phyloP scores from a whole-genome alignment of 2,113 vertebrate genomes.

The Motacilla alba region DNA sequence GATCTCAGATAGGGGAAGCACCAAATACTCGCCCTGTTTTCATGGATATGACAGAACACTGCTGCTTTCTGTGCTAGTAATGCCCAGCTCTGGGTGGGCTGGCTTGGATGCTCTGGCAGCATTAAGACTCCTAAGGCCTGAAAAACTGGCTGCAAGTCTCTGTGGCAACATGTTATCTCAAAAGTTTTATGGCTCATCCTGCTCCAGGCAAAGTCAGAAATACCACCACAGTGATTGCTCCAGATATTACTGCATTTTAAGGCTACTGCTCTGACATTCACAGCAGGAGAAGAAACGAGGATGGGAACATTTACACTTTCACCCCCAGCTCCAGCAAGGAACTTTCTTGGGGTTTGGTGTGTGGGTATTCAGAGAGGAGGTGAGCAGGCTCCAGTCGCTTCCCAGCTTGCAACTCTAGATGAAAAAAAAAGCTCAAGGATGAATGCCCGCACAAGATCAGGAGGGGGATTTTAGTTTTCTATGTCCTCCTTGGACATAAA shows the following conservation, averaged over 20 bases:
- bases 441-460: neutral
- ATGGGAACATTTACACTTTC: neutral
- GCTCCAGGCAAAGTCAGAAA: conserved; percentile 10
- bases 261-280: neutral
- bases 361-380: neutral
- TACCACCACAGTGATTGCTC: neutral
- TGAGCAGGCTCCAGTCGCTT: neutral
- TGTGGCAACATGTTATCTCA: neutral
- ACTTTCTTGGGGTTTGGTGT: neutral
- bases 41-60: neutral
- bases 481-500: neutral
- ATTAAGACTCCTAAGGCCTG: neutral
- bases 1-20: neutral
- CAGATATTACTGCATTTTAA: neutral
- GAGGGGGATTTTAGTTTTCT: neutral
- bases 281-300: neutral
- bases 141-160: conserved; percentile 37
- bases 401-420: neutral
- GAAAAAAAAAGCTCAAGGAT: neutral
- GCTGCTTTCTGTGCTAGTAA: neutral
- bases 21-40: neutral
- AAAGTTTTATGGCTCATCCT: neutral
- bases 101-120: neutral
- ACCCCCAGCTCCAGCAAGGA: neutral
- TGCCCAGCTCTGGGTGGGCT: neutral